A percentile compares a stretch with the other conserved stretches of the same genome.
These are phyloP conservation scores for Agrilus cyanescens DNA, from an alignment of 2,888 invertebrate species.

Conservation along the genomic window DNA sequence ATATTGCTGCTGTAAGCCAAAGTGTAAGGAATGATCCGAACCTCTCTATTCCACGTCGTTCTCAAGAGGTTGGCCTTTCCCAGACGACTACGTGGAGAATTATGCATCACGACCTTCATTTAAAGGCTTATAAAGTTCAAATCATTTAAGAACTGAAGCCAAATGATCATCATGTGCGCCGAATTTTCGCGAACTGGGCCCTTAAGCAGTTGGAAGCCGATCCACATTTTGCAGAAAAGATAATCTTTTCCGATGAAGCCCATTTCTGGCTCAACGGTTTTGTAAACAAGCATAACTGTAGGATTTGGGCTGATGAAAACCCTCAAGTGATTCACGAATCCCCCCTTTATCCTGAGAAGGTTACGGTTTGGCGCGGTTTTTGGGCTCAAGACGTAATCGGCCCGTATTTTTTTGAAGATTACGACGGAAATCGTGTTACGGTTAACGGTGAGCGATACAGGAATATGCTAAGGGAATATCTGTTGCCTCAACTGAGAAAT, in stretches of 20 bases:
- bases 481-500: slow-evolving; percentile 19
- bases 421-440: slow-evolving; percentile 21
- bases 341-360: slow-evolving; percentile 23
- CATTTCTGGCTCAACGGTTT: slow-evolving; percentile 24
- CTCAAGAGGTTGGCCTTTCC: neutral
- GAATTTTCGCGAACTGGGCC: slow-evolving; percentile 1
- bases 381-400: slow-evolving; percentile 27
- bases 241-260: slow-evolving; percentile 17
- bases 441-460: slow-evolving; percentile 24
- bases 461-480: slow-evolving; percentile 21
- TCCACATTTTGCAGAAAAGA: slow-evolving; percentile 13
- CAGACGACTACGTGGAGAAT: slow-evolving; percentile 8
- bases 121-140: slow-evolving; percentile 12
- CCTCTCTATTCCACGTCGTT: neutral
- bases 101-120: slow-evolving; percentile 5
- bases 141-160: slow-evolving; percentile 12
- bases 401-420: slow-evolving; percentile 26
- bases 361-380: slow-evolving; percentile 29
- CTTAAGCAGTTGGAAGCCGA: slow-evolving; percentile 2
- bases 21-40: slow-evolving; percentile 5
- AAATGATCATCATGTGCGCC: neutral
- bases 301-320: slow-evolving; percentile 21
- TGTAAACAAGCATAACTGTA: slow-evolving; percentile 26
- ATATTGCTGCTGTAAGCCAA: too few relatives aligned
- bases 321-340: slow-evolving; percentile 19